These are phyloP conservation scores for Rutpela maculata DNA, from an alignment of 2,888 invertebrate genomes.

Conservation along the genomic window DNA sequence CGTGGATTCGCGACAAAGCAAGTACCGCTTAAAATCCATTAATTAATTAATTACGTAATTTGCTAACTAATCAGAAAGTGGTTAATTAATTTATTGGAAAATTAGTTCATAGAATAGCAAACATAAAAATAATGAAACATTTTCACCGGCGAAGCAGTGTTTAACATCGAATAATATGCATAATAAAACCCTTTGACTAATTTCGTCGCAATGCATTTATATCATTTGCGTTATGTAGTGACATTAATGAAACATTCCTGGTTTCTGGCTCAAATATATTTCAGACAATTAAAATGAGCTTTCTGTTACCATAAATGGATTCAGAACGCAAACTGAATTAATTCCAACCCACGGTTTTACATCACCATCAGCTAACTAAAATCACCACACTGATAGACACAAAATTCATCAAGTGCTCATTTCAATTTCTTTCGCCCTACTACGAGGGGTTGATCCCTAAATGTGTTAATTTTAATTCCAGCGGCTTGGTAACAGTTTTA, in stretches of 20 bases:
- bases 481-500: background rate
- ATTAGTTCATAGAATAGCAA: too few relatives aligned
- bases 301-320: slow-evolving; percentile 24
- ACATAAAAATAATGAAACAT: too few relatives aligned
- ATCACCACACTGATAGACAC: slow-evolving; percentile 25
- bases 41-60: too few relatives aligned
- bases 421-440: slow-evolving; percentile 38
- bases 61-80: too few relatives aligned
- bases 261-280: background rate
- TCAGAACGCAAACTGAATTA: slow-evolving; percentile 22
- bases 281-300: slow-evolving; percentile 3
- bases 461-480: slow-evolving; percentile 41
- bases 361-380: slow-evolving; percentile 21
- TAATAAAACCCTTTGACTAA: background rate
- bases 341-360: slow-evolving; percentile 35
- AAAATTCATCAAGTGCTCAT: slow-evolving; percentile 44
- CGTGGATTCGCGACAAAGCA: too few relatives aligned
- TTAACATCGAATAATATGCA: background rate
- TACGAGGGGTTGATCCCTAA: slow-evolving; percentile 32
- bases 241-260: background rate
- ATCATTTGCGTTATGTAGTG: background rate
- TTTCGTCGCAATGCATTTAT: background rate
- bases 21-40: too few relatives aligned
- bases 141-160: too few relatives aligned
- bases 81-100: too few relatives aligned